phyloP scores from a whole-genome alignment of 2,113 vertebrate genomes.

The Macrotus californicus region DNA sequence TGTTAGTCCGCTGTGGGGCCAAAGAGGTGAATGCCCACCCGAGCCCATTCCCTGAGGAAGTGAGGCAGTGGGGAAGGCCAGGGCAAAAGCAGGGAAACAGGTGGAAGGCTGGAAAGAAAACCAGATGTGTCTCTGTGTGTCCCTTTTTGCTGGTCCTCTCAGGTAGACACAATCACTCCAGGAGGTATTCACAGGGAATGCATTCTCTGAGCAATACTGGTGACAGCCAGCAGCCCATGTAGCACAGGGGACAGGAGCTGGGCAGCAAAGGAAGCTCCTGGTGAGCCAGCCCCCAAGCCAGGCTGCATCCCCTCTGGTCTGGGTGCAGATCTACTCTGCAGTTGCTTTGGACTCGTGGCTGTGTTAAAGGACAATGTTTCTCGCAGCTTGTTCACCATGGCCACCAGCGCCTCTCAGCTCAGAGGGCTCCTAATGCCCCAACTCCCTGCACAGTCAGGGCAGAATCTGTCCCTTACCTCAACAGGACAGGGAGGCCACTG shows the following conservation, averaged over 20 bases:
- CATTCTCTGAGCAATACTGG: not conserved
- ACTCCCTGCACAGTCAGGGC: not conserved
- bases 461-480: not conserved
- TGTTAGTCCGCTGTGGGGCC: not conserved
- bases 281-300: fast-evolving
- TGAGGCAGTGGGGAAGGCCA: too few relatives aligned
- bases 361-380: not conserved
- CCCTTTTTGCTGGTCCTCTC: not conserved
- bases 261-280: not conserved
- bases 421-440: not conserved
- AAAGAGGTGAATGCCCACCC: not conserved
- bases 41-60: not conserved
- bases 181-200: not conserved
- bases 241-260: not conserved
- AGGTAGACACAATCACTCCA: not conserved
- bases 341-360: not conserved
- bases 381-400: not conserved
- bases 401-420: not conserved
- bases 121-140: too few relatives aligned
- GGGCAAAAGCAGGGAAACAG: not conserved
- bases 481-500: not conserved
- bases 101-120: not conserved
- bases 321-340: not conserved
- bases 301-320: not conserved
- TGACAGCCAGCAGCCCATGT: not conserved